These are phyloP conservation scores for Glareola pratincola DNA, from an alignment of 2,113 vertebrate species.

Conservation along the genomic window DNA sequence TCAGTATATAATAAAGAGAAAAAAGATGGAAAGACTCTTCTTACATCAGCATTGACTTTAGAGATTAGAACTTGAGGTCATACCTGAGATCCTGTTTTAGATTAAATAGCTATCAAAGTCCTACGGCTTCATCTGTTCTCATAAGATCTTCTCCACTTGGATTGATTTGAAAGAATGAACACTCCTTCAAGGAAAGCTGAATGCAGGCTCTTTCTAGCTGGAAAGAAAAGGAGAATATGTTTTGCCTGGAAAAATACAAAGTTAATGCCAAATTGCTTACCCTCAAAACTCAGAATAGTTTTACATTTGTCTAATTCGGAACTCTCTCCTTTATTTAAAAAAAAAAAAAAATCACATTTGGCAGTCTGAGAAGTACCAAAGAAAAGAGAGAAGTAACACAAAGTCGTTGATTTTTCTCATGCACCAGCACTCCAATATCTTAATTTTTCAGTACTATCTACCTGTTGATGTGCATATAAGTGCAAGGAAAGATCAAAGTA, in stretches of 20 bases:
- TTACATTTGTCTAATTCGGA: background rate
- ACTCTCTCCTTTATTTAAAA: background rate
- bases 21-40: background rate
- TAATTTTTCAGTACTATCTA: background rate
- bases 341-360: background rate
- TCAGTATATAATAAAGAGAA: background rate
- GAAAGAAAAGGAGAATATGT: background rate
- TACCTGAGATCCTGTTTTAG: background rate
- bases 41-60: background rate
- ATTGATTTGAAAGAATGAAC: background rate
- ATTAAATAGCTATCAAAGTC: background rate
- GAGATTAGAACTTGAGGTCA: background rate
- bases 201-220: background rate
- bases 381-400: background rate
- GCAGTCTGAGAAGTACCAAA: background rate
- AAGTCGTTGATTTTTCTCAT: background rate
- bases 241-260: background rate
- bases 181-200: background rate
- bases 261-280: background rate
- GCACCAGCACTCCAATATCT: background rate
- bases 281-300: background rate
- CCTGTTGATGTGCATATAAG: background rate
- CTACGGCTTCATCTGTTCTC: background rate
- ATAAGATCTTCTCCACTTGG: background rate
- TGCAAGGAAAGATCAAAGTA: background rate